A percentile compares a stretch with the other conserved stretches of the same genome.
These are phyloP conservation scores for Sebastes matsubarae DNA, from an alignment of 2,797 vertebrate species.

Conservation along the genomic window DNA sequence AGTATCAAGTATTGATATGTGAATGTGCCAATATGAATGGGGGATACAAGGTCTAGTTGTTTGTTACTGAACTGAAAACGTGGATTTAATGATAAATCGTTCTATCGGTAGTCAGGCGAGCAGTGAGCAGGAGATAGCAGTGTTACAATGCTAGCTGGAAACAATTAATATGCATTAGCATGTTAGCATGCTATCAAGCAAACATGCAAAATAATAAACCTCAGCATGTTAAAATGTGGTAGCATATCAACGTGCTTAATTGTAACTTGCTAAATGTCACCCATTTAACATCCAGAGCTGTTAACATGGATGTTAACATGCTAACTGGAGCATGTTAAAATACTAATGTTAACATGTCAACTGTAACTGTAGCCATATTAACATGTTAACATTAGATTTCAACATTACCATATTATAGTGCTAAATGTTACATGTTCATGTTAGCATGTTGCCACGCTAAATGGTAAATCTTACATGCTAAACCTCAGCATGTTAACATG, in stretches of 20 bases:
- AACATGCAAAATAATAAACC: too few relatives aligned
- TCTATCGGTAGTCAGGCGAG: fast-evolving
- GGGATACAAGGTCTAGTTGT: too few relatives aligned
- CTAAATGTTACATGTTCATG: not conserved
- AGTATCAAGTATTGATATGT: not conserved
- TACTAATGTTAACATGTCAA: not conserved
- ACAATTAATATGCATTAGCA: too few relatives aligned
- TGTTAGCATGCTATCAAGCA: too few relatives aligned
- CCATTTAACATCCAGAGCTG: not conserved
- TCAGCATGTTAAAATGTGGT: not conserved
- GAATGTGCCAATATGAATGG: not conserved
- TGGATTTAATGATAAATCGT: not conserved
- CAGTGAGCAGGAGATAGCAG: too few relatives aligned
- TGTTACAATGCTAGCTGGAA: not conserved
- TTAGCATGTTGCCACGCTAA: not conserved
- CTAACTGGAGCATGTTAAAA: too few relatives aligned
- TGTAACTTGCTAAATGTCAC: not conserved
- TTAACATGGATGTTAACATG: too few relatives aligned
- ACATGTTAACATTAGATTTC: not conserved
- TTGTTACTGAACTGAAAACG: not conserved
- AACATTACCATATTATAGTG: not conserved
- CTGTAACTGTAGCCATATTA: not conserved
- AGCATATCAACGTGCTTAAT: fast-evolving
- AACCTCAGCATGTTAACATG: not conserved
- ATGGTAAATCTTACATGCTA: not conserved